These are phyloP conservation scores for Papilio machaon DNA, from an alignment of 1,140 invertebrate genomes.

Conservation along the genomic window DNA sequence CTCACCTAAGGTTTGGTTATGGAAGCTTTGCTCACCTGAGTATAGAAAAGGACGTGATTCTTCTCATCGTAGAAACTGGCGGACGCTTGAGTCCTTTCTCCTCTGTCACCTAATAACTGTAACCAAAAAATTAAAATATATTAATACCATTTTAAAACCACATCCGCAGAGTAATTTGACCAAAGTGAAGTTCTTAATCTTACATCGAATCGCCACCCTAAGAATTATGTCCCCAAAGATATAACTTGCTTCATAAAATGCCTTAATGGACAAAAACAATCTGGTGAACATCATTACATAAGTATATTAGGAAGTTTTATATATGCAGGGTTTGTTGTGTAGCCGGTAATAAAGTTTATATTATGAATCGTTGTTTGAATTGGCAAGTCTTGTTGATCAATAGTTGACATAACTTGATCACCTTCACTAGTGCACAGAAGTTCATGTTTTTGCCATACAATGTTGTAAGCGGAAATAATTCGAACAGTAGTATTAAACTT, in stretches of 20 bases:
- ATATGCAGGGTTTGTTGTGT: constrained; percentile 38
- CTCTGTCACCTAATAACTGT: constrained; percentile 86
- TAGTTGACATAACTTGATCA: constrained; percentile 11
- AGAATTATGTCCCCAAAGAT: neutral
- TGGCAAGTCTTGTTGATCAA: neutral
- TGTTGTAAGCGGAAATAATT: constrained; percentile 3
- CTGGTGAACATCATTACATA: constrained; percentile 1
- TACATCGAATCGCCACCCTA: neutral
- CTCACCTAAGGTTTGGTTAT: no score
- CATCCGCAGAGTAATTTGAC: no score
- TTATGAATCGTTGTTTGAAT: constrained; percentile 5
- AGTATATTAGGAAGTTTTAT: constrained; percentile 31
- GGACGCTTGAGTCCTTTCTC: constrained; percentile 87
- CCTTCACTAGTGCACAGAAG: neutral
- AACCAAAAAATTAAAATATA: constrained; percentile 52
- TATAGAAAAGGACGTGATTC: constrained; percentile 88
- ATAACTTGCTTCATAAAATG: neutral
- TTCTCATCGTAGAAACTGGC: constrained; percentile 87
- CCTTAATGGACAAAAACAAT: neutral
- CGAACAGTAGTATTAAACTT: neutral
- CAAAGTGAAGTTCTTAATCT: neutral
- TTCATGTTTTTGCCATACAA: neutral
- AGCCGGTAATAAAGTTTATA: neutral
- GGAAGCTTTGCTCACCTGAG: constrained; percentile 82
- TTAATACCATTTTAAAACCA: no score